Percentiles rank a stretch among this genome's conserved stretches.
Evolutionary conservation across 2,888 invertebrate genomes (phyloP).

Genomic region (Drosophila barbarae): DNA sequence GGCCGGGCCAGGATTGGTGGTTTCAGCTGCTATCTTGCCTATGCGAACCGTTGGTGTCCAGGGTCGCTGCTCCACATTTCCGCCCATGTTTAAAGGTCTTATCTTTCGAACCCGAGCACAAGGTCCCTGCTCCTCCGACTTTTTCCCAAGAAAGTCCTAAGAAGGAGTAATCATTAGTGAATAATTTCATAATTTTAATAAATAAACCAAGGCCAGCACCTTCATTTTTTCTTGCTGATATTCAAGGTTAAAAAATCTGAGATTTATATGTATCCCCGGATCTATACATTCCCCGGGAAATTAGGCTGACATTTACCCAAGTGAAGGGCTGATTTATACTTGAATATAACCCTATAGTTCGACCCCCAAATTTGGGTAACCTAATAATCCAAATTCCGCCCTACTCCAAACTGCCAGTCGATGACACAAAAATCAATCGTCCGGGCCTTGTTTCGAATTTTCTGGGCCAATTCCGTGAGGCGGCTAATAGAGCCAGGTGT

Average conservation of each 20-base stretch:
- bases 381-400: conserved; percentile 45
- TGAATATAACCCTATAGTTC: neutral
- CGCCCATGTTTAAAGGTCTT: conserved; percentile 75
- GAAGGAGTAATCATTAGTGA: neutral
- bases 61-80: conserved; percentile 89
- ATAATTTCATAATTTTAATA: too few relatives aligned
- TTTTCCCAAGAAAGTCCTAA: conserved; percentile 5
- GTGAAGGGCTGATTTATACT: neutral
- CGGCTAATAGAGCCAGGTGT: conserved; percentile 27
- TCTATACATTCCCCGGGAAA: neutral
- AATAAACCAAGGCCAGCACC: neutral
- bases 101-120: conserved; percentile 51
- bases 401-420: conserved; percentile 16
- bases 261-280: neutral
- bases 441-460: conserved; percentile 60
- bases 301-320: conserved; percentile 6
- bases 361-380: conserved; percentile 40
- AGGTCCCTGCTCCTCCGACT: conserved; percentile 35
- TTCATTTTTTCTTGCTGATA: conserved; percentile 1
- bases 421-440: conserved; percentile 57
- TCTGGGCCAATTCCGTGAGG: conserved; percentile 60
- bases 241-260: neutral
- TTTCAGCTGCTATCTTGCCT: conserved; percentile 93
- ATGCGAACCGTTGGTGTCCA: conserved; percentile 95
- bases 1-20: conserved; percentile 92